These are phyloP conservation scores for Aphaenogaster floridana DNA, from an alignment of 1,140 invertebrate species.

Conservation along the genomic window DNA sequence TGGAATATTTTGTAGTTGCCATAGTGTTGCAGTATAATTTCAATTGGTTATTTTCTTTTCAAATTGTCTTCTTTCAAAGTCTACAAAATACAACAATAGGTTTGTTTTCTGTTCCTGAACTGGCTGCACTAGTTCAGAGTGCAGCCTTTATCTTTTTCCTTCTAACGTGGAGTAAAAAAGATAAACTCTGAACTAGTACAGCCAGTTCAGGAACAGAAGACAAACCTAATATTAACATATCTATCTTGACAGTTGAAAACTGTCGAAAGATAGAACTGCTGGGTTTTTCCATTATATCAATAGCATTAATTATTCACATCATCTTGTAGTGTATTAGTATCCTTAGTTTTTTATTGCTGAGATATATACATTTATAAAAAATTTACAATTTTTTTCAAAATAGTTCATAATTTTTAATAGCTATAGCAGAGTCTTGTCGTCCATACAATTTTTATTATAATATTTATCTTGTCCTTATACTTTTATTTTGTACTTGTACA, in stretches of 20 bases:
- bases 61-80: neutral
- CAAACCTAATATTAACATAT: neutral
- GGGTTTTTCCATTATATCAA: neutral
- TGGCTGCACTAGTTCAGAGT: no score
- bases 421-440: neutral
- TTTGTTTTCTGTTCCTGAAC: no score
- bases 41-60: neutral
- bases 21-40: neutral
- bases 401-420: neutral
- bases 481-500: neutral
- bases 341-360: neutral
- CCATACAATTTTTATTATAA: neutral
- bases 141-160: no score
- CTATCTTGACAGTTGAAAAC: neutral
- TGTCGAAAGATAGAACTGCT: neutral
- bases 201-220: no score
- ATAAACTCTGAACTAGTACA: no score
- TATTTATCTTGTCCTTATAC: neutral
- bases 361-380: neutral
- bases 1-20: neutral
- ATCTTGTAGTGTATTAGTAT: neutral
- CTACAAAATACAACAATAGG: neutral
- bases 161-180: no score
- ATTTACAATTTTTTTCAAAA: neutral
- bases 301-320: neutral